Evolutionary conservation across 2,113 vertebrate genomes (phyloP), one percentile per base, ranked within the genome.

Genomic region (Desmodus rotundus): DNA sequence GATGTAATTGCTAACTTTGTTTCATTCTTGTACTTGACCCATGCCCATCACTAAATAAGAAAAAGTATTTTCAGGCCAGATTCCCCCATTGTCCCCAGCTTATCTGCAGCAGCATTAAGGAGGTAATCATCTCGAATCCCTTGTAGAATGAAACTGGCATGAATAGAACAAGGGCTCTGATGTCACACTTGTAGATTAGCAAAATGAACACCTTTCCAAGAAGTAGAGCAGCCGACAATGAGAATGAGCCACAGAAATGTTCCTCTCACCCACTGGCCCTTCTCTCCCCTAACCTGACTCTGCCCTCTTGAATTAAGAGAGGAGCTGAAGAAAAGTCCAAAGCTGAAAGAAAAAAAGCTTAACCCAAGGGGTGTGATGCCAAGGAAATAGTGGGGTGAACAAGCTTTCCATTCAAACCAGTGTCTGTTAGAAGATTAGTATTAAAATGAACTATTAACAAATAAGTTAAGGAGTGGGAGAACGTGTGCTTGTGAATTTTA

Each of bases 361-460:
- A 87, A 72, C 9, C 31, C 56, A 80, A 89, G 12, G n/a, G 8
- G 15, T 92, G 17, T 58, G 38, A 68, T n/a, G 24, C 63, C 47
- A 45, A 47, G 13, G 41, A 17, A 88, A 74, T 65, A 36, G 33
- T 7, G 56, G 77, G 4, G 20, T 78, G 20, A 95, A 28, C 65
- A 92, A 93, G 67, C 24, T 43, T 95, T 19, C 3, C 43, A 12
- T 88, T 74, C 7, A 0, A 70, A 77, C 74, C 65, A 76, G 38
- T 73, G 67, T 38, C 58, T 89, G 43, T 45, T 78, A 72, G 67
- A 63, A 52, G 63, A 80, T 67, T 90, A 28, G 3, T 82, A 61
- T 74, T 94, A 83, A 93, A 82, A 77, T 90, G 65, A 93, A 52
- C 47, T 36, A 82, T 68, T 86, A 87, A 84, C 47, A 95, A 93